Evolutionary conservation across 2,888 invertebrate species (phyloP).

Genomic region (Tridacna gigas): DNA sequence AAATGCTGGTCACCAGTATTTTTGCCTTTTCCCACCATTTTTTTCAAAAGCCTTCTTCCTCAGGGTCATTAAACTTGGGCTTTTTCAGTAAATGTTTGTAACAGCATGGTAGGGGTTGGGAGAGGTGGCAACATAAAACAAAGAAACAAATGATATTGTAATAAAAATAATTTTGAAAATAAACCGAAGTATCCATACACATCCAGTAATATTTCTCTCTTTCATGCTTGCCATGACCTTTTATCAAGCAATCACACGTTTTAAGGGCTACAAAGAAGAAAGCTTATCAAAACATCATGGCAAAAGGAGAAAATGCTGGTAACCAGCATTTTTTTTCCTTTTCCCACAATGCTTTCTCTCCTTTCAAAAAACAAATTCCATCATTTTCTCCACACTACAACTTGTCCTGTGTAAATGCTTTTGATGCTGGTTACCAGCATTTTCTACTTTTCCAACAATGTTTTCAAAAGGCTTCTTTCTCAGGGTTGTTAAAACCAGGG

Average conservation of each 20-base stretch:
- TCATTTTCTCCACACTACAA: too few species aligned
- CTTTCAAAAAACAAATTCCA: too few species aligned
- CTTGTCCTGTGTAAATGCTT: too few species aligned
- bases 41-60: background rate
- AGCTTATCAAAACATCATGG: background rate
- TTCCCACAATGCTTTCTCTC: background rate
- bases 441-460: too few species aligned
- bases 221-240: background rate
- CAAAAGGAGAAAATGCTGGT: background rate
- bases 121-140: background rate
- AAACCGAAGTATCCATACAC: too few species aligned
- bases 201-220: too few species aligned
- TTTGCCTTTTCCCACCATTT: background rate
- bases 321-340: background rate
- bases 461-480: too few species aligned
- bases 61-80: background rate
- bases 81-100: background rate
- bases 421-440: too few species aligned
- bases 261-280: background rate
- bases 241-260: background rate
- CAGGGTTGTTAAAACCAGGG: too few species aligned
- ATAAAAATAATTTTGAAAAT: too few species aligned
- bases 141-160: background rate
- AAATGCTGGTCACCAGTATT: background rate
- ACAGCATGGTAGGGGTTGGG: background rate